These are phyloP conservation scores for Syrphus vitripennis DNA, from an alignment of 2,888 invertebrate species.

Conservation along the genomic window DNA sequence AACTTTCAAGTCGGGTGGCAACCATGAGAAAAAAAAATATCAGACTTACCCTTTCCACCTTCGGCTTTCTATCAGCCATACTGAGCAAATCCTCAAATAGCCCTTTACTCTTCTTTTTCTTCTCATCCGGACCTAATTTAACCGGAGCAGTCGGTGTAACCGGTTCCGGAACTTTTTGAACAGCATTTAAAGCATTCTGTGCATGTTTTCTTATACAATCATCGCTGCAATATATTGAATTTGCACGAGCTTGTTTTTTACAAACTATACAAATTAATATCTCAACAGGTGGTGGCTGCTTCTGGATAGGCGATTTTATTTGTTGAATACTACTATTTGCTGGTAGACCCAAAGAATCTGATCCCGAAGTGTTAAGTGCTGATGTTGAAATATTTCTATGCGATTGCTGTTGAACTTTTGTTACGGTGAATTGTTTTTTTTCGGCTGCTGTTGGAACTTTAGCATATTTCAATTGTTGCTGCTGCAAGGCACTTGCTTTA, in stretches of 20 bases:
- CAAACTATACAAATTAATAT: conserved; percentile 87
- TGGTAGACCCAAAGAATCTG: background rate
- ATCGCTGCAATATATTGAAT: conserved; percentile 94
- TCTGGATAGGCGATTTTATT: background rate
- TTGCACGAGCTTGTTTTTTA: conserved; percentile 87
- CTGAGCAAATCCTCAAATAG: conserved; percentile 79
- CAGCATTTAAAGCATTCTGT: conserved; percentile 83
- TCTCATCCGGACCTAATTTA: conserved; percentile 74
- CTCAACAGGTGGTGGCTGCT: conserved; percentile 11
- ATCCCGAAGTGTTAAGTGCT: conserved; percentile 33
- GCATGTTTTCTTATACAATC: conserved; percentile 93
- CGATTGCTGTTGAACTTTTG: conserved; percentile 49
- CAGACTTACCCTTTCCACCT: conserved; percentile 78
- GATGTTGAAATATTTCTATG: conserved; percentile 38
- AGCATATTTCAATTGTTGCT: conserved; percentile 74
- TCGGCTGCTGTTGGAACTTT: conserved; percentile 71
- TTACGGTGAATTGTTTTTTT: conserved; percentile 62
- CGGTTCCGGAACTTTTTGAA: conserved; percentile 51
- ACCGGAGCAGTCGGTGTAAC: conserved; percentile 56
- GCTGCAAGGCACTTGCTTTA: conserved; percentile 68
- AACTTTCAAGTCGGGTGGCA: too few species aligned
- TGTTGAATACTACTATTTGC: background rate
- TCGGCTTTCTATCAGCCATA: conserved; percentile 77
- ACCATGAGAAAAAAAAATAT: background rate
- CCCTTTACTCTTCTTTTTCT: conserved; percentile 78